Conservation (phyloP, 2,113 vertebrate genomes). For the Oxygymnocypris stewartii region DNA sequence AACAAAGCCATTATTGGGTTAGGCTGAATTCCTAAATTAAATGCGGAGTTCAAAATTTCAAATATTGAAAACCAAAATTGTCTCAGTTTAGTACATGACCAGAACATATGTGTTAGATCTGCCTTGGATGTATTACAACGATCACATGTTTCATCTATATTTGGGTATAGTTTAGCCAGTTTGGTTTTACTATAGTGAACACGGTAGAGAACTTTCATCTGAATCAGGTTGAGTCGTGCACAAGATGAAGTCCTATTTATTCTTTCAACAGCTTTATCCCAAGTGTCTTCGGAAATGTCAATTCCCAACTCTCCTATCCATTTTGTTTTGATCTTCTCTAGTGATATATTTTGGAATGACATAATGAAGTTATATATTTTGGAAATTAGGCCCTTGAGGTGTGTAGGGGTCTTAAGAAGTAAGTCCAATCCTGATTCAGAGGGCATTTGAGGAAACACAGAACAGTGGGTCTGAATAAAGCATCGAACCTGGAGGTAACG, state of each 20-base stretch:
- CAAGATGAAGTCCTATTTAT: neutral
- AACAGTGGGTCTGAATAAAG: no score
- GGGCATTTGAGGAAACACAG: no score
- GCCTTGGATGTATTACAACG: neutral
- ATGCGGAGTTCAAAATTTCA: no score
- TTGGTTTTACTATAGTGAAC: neutral
- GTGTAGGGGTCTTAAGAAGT: neutral
- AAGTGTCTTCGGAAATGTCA: neutral
- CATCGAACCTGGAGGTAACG: no score
- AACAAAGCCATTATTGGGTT: no score
- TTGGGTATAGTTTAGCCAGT: neutral
- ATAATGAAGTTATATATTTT: neutral
- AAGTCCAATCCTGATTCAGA: neutral
- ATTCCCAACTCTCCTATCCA: neutral
- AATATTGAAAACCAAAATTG: slow-evolving; percentile 1
- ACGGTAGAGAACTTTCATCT: neutral
- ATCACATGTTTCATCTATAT: neutral
- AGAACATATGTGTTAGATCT: neutral
- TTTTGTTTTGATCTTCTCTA: neutral
- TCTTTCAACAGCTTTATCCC: neutral
- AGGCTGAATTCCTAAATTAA: no score
- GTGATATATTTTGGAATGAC: neutral
- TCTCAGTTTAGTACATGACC: neutral
- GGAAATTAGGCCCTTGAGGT: neutral
- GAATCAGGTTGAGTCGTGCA: neutral